These are phyloP conservation scores for Pyrrhosoma nymphula DNA, from an alignment of 2,888 invertebrate genomes.

Conservation along the genomic window DNA sequence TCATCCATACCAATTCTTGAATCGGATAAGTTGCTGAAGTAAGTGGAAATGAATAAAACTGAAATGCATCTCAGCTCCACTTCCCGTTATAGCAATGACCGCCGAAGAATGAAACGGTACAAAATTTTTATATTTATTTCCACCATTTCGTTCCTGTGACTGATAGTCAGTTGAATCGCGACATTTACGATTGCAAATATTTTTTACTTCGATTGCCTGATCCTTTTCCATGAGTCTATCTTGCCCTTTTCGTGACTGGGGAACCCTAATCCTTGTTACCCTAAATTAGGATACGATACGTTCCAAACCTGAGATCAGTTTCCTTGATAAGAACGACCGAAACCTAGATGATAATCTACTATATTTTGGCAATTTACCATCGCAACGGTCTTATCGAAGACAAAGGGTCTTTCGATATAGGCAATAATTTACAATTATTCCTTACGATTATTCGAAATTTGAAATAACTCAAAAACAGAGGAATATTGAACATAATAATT, in stretches of 20 bases:
- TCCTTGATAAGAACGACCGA: not conserved
- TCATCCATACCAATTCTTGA: too few relatives aligned
- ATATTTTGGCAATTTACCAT: not conserved
- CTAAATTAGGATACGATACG: not conserved
- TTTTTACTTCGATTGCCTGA: not conserved
- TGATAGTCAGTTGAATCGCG: too few relatives aligned
- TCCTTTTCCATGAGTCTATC: not conserved
- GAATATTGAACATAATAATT: not conserved
- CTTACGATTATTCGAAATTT: too few relatives aligned
- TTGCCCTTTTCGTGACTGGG: not conserved
- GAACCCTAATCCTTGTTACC: not conserved
- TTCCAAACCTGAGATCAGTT: not conserved
- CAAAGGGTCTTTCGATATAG: not conserved
- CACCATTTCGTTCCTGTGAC: too few relatives aligned
- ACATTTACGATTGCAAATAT: too few relatives aligned
- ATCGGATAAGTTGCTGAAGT: too few relatives aligned
- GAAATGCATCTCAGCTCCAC: too few relatives aligned
- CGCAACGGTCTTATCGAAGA: not conserved
- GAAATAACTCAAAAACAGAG: too few relatives aligned
- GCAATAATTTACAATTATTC: not conserved
- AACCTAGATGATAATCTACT: not conserved
- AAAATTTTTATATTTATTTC: too few relatives aligned
- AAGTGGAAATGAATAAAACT: too few relatives aligned
- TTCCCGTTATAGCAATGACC: too few relatives aligned
- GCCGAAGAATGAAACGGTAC: too few relatives aligned